Conservation (phyloP, 2,888 invertebrate genomes). For the Agonopterix alstromeriana region DNA sequence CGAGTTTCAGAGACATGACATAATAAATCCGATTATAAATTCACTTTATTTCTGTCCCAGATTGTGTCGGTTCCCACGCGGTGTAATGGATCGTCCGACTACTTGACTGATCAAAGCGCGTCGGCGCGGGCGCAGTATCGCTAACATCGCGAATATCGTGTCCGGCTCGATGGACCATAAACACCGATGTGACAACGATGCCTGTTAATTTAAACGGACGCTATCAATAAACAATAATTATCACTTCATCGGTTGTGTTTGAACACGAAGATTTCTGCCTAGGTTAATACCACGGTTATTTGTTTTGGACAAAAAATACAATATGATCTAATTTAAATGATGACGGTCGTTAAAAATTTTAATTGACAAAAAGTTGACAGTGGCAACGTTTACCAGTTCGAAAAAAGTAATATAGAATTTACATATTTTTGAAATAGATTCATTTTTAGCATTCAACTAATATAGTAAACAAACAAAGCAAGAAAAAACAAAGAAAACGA, state of each 20-base stretch:
- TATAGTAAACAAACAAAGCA: too few species aligned
- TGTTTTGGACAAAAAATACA: too few species aligned
- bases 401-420: too few species aligned
- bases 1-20: conserved; percentile 2
- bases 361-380: too few species aligned
- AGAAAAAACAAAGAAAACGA: too few species aligned
- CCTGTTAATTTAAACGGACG: conserved; percentile 64
- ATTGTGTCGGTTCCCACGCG: conserved; percentile 13
- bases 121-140: conserved; percentile 12
- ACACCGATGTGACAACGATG: conserved; percentile 47
- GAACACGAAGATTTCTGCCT: conserved; percentile 16
- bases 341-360: too few species aligned
- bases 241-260: conserved; percentile 6
- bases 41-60: conserved; percentile 3
- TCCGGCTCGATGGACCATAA: conserved; percentile 45
- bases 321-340: too few species aligned
- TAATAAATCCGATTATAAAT: conserved; percentile 13
- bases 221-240: conserved; percentile 39
- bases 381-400: too few species aligned
- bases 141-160: conserved; percentile 40
- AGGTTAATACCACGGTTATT: too few species aligned
- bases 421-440: too few species aligned
- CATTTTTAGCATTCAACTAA: too few species aligned
- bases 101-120: conserved; percentile 28
- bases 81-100: conserved; percentile 25